phyloP scores from a whole-genome alignment of 2,888 invertebrate genomes.

The Melinaea marsaeus region DNA sequence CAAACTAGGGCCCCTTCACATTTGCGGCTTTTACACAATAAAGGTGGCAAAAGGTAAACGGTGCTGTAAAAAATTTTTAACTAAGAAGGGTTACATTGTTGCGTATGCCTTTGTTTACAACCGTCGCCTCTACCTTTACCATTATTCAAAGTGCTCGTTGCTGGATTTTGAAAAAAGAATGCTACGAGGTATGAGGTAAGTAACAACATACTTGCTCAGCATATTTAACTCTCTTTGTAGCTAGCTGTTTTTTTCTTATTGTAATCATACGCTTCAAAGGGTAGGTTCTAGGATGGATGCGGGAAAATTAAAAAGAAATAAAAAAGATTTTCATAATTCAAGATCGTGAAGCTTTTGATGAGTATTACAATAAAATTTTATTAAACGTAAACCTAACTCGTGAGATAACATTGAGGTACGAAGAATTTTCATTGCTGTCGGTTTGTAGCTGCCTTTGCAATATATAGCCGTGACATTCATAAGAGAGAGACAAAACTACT shows the following conservation, averaged over 20 bases:
- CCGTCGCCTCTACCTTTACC: conserved; percentile 26
- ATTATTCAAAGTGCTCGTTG: conserved; percentile 29
- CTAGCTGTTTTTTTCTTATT: neutral
- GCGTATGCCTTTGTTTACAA: conserved; percentile 26
- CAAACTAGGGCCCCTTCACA: conserved; percentile 50
- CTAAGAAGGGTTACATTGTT: conserved; percentile 31
- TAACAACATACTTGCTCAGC: conserved; percentile 4
- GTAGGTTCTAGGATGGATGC: neutral
- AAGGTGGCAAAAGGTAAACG: conserved; percentile 39
- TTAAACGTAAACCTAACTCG: conserved; percentile 69
- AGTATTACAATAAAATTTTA: conserved; percentile 63
- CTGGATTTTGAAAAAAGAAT: conserved; percentile 14
- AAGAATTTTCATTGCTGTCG: conserved; percentile 74
- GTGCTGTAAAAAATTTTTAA: conserved; percentile 26
- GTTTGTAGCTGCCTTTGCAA: conserved; percentile 67
- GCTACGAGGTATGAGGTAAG: conserved; percentile 1
- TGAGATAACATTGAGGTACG: conserved; percentile 73
- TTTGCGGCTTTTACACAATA: conserved; percentile 52
- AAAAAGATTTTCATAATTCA: conserved; percentile 4
- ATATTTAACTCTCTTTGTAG: conserved; percentile 6
- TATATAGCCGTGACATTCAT: conserved; percentile 68
- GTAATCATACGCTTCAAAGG: neutral
- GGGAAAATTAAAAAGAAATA: neutral
- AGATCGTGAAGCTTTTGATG: conserved; percentile 38
- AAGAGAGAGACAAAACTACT: conserved; percentile 61